Conservation (phyloP, 2,113 vertebrate species). For the Monopterus albus region DNA sequence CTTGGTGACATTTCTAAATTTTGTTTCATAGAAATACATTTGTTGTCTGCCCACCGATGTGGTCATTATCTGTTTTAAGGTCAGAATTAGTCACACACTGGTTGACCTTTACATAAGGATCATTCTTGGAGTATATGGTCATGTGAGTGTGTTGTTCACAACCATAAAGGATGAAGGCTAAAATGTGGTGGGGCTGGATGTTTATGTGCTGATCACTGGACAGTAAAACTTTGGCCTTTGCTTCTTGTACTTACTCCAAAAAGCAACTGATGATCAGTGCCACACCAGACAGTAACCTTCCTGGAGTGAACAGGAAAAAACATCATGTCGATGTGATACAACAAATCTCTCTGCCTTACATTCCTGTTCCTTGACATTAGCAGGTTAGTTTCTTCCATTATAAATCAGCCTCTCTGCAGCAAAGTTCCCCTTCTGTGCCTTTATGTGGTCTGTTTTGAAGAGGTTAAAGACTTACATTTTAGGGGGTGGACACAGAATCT, state of each 20-base stretch:
- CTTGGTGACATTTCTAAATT: constrained; percentile 20
- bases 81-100: background rate
- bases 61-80: constrained; percentile 23
- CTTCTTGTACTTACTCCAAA: background rate
- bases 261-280: background rate
- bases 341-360: constrained; percentile 22
- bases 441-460: constrained; percentile 26
- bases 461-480: constrained; percentile 49
- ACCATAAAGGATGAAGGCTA: background rate
- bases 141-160: background rate
- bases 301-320: background rate
- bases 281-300: background rate
- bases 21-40: background rate
- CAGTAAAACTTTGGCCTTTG: background rate
- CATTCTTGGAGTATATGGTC: background rate
- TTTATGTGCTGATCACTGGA: background rate
- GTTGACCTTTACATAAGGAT: constrained; percentile 11
- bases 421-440: constrained; percentile 7
- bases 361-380: constrained; percentile 39
- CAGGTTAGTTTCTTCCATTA: constrained; percentile 27
- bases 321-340: constrained; percentile 7
- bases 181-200: background rate
- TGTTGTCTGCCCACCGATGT: background rate
- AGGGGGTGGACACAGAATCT: background rate
- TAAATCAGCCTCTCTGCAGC: constrained; percentile 35